Base-by-base conservation (phyloP, 2,797 vertebrate species). In the Microchirus variegatus region DNA sequence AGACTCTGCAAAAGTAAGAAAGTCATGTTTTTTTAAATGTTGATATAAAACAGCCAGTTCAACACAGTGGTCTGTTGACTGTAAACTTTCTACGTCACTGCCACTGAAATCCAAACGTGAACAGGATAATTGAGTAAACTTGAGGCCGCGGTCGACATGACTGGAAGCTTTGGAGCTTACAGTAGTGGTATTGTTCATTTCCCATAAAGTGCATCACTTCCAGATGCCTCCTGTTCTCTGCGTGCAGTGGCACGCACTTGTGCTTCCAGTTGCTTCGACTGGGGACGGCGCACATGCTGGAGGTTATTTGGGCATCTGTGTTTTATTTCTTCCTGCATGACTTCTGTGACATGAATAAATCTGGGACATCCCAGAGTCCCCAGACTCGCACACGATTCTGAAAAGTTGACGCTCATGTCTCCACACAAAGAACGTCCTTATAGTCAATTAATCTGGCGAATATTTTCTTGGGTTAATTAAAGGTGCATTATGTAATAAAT, bases 1-100 rank as follows among this genome's bases (percentile, higher is more conserved):
- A 47, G 58, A 58, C 48, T 53, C 60, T 69, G 35, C 5, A 41
- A 36, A 83, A 50, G 91, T 93, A 84, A 87, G 84, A 17, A 59
- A 53, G 58, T 7, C 0, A 19, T 1, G 44, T 47, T 19, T 38
- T 12, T 9, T 42, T 42, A 19, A 5, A 19, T 40, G 11, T 2
- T 18, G 0, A 55, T 22, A 12, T 40, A 13, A 18, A 36, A 67
- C 16, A 16, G 49, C 7, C 8, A 35, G 41, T 16, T 48, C 22
- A 53, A 17, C 17, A 15, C 3, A 26, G 6, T 22, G 10, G 14
- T 48, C 15, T 13, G 16, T 38, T 14, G 54, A 1, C 41, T 14
- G 47, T 7, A 7, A 53, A 11, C 31, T 1, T 31, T 31, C 5
- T 31, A 31, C 31, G 31, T 31, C 31, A 31, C 7, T 31, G 31